Conservation (phyloP, 1,140 invertebrate species). For the Oryctes rhinoceros region DNA sequence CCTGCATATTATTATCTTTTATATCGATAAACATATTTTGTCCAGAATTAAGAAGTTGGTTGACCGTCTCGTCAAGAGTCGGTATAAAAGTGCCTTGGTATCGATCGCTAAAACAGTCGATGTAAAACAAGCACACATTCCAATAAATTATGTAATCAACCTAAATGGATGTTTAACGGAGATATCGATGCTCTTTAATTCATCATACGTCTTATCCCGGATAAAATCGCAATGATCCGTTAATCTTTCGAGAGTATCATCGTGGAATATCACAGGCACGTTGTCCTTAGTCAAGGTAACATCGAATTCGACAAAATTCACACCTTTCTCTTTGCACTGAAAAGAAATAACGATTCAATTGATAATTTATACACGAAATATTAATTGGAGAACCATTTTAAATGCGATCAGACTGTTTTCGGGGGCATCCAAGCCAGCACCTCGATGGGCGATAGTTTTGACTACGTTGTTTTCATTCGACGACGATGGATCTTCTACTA, state of each 20-base stretch:
- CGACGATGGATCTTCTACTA: conserved; percentile 47
- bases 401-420: conserved; percentile 78
- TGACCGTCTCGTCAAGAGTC: conserved; percentile 67
- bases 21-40: conserved; percentile 73
- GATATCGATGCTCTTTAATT: conserved; percentile 70
- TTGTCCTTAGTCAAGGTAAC: conserved; percentile 76
- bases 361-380: neutral
- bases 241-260: conserved; percentile 73
- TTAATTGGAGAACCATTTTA: conserved; percentile 65
- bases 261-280: conserved; percentile 78
- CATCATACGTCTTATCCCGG: conserved; percentile 69
- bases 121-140: neutral
- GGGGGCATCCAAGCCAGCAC: conserved; percentile 75
- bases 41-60: conserved; percentile 64
- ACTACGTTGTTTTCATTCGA: conserved; percentile 59
- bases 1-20: conserved; percentile 66
- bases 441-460: conserved; percentile 72
- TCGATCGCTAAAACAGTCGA: conserved; percentile 60
- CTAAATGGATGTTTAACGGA: conserved; percentile 71
- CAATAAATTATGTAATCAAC: conserved; percentile 54
- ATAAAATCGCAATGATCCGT: conserved; percentile 68
- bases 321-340: conserved; percentile 72
- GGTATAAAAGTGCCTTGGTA: conserved; percentile 66
- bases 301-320: conserved; percentile 79
- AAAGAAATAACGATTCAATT: conserved; percentile 54